phyloP scores from a whole-genome alignment of 2,888 invertebrate species.

The Lottia gigantea region DNA sequence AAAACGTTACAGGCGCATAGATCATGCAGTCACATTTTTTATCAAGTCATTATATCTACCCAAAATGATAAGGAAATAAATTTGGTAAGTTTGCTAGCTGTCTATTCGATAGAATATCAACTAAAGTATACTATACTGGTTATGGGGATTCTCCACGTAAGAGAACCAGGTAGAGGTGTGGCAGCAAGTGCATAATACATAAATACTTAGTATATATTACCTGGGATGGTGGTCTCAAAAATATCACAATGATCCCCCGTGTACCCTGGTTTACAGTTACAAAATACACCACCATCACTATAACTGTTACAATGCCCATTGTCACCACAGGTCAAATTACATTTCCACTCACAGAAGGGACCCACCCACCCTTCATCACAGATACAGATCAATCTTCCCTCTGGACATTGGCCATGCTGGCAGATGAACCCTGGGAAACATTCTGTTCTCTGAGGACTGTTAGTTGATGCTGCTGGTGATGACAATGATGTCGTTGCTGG shows the following conservation, averaged over 20 bases:
- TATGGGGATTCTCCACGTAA: too few species aligned
- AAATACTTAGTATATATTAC: neutral
- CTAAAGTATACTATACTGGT: too few species aligned
- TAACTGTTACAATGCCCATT: slow-evolving; percentile 11
- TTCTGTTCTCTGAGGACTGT: neutral
- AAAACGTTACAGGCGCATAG: too few species aligned
- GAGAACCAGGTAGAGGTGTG: neutral
- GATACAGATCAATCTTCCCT: neutral
- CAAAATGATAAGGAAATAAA: too few species aligned
- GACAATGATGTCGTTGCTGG: too few species aligned
- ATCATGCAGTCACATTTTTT: too few species aligned
- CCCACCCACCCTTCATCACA: slow-evolving; percentile 16
- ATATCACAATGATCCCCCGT: slow-evolving; percentile 5
- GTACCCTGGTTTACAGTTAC: slow-evolving; percentile 7
- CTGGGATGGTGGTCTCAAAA: neutral
- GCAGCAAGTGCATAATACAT: neutral
- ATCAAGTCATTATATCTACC: too few species aligned
- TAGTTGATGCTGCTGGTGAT: too few species aligned
- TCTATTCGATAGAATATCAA: too few species aligned
- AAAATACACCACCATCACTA: neutral
- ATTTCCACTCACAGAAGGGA: slow-evolving; percentile 9
- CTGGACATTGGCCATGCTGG: slow-evolving; percentile 15
- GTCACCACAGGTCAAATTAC: slow-evolving; percentile 5
- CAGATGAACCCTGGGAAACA: slow-evolving; percentile 21
- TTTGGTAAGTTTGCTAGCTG: too few species aligned